Base-by-base conservation (phyloP, 2,113 vertebrate genomes). In the Haemorhous mexicanus region DNA sequence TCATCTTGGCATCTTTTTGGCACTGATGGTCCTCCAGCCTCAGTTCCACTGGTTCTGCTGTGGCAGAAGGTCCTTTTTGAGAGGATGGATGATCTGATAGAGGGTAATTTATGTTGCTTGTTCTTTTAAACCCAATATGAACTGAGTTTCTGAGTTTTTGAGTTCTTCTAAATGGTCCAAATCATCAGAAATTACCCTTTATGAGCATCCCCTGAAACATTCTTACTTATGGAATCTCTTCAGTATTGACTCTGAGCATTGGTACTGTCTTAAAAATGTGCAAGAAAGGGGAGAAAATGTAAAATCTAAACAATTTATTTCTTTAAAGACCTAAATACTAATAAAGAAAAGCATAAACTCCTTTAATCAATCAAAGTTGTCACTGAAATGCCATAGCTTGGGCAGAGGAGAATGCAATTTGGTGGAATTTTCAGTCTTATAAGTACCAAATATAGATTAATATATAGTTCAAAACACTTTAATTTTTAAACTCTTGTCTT, bases 401-500 rank as follows among this genome's bases (percentile, higher is more conserved):
- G 85, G 50, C 67, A 90, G 82, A 67, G 80, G 53, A 91, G 94
- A 96, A 93, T 67, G 84, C 70, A 91, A 15, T 78, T 96, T 43
- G 44, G 84, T 67, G 88, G 92, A 82, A 82, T 95, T 94, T 95
- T 93, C 52, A 74, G 53, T 93, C 93, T 95, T 95, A 17, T 17
- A 37, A 63, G 79, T 94, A 89, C 80, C 76, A 97, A 96, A 93
- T 96, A 92, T 82, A 97, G 96, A 93, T 97, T 96, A 95, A 95
- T 96, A 94, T 97, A 95, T 93, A 92, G 90, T 95, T 96, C 76
- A 92, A 94, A 89, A 76, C 68, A 96, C 95, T 97, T 97, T 92
- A 97, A 92, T 96, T 97, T 98, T 97, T 95, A 96, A 97, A 97
- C 90, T 79, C 93, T 94, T 94, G 81, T 95, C 87, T 96, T 61